A percentile compares a stretch with the other conserved stretches of the same genome.
phyloP scores from a whole-genome alignment of 2,888 invertebrate species.

The Beris morrisii region DNA sequence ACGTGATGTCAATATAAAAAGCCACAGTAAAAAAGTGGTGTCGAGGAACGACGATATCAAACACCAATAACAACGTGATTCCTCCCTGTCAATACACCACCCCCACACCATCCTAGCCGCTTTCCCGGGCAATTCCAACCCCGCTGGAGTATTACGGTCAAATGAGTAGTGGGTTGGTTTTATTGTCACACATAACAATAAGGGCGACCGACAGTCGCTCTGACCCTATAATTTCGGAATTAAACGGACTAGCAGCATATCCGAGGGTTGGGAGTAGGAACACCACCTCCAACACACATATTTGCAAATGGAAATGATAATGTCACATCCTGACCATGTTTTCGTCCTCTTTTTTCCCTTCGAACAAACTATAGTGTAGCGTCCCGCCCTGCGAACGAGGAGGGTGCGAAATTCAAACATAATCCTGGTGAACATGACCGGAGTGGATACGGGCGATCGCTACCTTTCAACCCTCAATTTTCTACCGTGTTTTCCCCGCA shows the following conservation, averaged over 20 bases:
- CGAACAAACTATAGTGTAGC: background rate
- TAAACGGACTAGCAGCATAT: background rate
- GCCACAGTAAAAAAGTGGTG: too few relatives aligned
- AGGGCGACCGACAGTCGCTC: background rate
- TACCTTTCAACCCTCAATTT: constrained; percentile 10
- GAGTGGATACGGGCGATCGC: background rate
- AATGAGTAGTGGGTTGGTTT: too few relatives aligned
- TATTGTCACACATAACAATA: too few relatives aligned
- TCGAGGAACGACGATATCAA: too few relatives aligned
- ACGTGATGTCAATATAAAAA: too few relatives aligned
- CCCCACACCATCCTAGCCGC: too few relatives aligned
- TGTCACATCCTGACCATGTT: constrained; percentile 20
- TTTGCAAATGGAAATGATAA: constrained; percentile 21
- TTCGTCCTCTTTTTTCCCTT: background rate
- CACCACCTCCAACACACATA: background rate
- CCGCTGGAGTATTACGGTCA: too few relatives aligned
- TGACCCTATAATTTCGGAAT: constrained; percentile 15
- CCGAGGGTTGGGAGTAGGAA: background rate
- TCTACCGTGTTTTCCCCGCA: background rate
- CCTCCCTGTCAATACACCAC: too few relatives aligned
- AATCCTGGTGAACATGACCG: background rate
- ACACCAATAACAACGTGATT: too few relatives aligned
- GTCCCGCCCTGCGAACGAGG: background rate
- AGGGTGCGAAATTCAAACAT: background rate
- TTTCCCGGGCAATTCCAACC: too few relatives aligned